These are phyloP conservation scores for Strongylocentrotus purpuratus DNA, from an alignment of 35 echinoderm and acorn worm species.

Conservation along the genomic window DNA sequence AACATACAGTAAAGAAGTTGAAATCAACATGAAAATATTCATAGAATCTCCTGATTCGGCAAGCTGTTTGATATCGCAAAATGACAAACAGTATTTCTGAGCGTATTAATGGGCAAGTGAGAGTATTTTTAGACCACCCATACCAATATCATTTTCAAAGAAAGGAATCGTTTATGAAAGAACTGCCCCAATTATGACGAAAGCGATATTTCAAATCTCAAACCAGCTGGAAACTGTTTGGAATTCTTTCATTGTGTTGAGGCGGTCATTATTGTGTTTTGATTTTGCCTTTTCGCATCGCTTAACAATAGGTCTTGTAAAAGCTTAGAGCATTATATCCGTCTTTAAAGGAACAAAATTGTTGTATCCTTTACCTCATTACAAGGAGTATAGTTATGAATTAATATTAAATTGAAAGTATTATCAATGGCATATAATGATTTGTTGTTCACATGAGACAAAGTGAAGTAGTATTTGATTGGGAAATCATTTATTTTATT, in stretches of 20 bases:
- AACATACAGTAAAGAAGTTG: neutral
- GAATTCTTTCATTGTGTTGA: neutral
- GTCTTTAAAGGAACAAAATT: neutral
- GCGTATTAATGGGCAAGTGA: neutral
- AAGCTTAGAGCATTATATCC: too few relatives aligned
- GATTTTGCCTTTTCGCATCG: neutral
- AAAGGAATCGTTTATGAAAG: neutral
- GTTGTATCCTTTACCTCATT: neutral
- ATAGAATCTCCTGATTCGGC: neutral
- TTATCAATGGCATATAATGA: too few relatives aligned
- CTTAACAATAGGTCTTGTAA: too few relatives aligned
- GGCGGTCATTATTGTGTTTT: neutral
- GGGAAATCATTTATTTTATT: too few relatives aligned
- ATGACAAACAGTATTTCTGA: neutral
- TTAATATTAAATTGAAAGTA: too few relatives aligned
- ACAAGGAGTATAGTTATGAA: neutral
- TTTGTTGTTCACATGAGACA: too few relatives aligned
- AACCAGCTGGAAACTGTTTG: neutral
- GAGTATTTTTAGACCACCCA: neutral
- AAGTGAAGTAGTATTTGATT: too few relatives aligned
- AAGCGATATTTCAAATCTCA: neutral
- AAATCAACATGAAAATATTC: neutral
- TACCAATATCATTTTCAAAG: neutral
- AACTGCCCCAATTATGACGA: neutral
- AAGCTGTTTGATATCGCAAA: neutral